A percentile compares a stretch with the other conserved stretches of the same genome.
phyloP scores from a whole-genome alignment of 2,797 vertebrate genomes.

The Protosalanx chinensis region DNA sequence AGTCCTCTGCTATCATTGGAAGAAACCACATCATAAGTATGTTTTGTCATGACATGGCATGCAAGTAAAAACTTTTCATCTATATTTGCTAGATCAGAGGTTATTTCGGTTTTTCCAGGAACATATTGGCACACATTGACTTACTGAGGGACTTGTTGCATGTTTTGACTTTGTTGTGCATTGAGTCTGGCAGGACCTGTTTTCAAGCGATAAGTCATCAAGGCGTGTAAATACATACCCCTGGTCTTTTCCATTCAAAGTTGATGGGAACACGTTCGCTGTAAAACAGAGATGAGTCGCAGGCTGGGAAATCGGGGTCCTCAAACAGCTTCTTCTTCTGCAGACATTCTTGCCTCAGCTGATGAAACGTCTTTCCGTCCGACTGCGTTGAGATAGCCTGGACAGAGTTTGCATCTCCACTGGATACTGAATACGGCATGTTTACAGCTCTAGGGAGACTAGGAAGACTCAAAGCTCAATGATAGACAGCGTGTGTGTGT shows the following conservation, averaged over 20 bases:
- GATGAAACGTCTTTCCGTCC: constrained; percentile 75
- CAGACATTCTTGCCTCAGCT: constrained; percentile 80
- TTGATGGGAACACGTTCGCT: constrained; percentile 78
- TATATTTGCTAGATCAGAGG: too few species aligned
- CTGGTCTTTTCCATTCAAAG: constrained; percentile 88
- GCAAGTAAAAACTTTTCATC: too few species aligned
- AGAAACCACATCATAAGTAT: neutral
- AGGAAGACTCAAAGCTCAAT: neutral
- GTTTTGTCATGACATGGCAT: too few species aligned
- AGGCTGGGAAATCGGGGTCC: constrained; percentile 85
- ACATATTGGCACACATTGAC: too few species aligned
- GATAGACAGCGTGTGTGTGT: constrained; percentile 17
- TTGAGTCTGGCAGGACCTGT: constrained; percentile 43
- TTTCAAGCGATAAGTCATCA: constrained; percentile 17
- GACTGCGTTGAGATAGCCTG: constrained; percentile 63
- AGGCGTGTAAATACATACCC: constrained; percentile 68
- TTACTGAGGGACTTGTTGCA: too few species aligned
- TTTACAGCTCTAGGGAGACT: constrained; percentile 15
- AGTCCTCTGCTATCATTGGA: neutral
- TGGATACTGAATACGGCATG: constrained; percentile 73
- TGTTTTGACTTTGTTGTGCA: too few species aligned
- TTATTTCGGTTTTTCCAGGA: too few species aligned
- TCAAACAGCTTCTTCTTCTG: constrained; percentile 77
- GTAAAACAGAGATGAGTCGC: constrained; percentile 81
- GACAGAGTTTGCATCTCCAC: constrained; percentile 11